A percentile compares a stretch with the other conserved stretches of the same genome.
phyloP scores from a whole-genome alignment of 2,888 invertebrate species.

The Dinocampus coccinellae region DNA sequence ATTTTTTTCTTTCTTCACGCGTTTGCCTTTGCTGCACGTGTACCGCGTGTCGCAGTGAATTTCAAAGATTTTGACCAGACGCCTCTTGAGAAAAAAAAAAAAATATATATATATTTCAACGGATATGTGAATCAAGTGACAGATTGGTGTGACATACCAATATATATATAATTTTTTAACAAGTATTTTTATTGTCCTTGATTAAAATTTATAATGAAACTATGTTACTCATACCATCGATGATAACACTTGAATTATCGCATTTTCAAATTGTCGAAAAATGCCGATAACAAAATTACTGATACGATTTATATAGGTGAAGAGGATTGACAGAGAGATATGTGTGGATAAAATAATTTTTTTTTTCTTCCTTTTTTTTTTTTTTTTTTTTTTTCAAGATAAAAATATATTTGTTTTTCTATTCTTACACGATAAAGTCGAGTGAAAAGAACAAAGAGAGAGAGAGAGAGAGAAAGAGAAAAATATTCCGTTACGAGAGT shows the following conservation, averaged over 20 bases:
- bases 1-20: not conserved
- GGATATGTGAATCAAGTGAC: not conserved
- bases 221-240: not conserved
- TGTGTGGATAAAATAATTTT: not conserved
- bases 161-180: not conserved
- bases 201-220: not conserved
- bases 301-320: constrained; percentile 5
- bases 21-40: not conserved
- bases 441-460: not conserved
- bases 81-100: not conserved
- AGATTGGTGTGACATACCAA: not conserved
- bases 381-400: not conserved
- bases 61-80: constrained; percentile 3
- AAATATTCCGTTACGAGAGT: not conserved
- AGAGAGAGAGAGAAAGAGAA: not conserved
- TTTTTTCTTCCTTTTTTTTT: too few relatives aligned
- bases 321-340: not conserved
- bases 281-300: not conserved
- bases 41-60: not conserved
- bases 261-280: not conserved
- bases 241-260: not conserved
- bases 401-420: not conserved
- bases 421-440: not conserved
- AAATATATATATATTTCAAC: not conserved
- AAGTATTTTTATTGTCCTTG: too few relatives aligned